Evolutionary conservation across 2,888 invertebrate species (phyloP).

Genomic region (Hylaea fasciaria): DNA sequence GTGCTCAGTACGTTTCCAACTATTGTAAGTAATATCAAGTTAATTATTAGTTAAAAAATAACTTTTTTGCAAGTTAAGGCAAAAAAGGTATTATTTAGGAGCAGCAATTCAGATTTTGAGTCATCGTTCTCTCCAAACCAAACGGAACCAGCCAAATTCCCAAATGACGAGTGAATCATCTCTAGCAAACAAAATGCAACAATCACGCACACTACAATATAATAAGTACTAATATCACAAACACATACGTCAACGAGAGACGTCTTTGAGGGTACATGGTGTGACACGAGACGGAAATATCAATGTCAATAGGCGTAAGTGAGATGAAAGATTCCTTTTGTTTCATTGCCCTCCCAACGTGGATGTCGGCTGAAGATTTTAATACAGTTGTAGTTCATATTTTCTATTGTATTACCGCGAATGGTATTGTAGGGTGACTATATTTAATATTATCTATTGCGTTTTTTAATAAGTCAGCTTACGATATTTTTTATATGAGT

Average conservation of each 20-base stretch:
- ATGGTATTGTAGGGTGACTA: conserved; percentile 38
- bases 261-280: conserved; percentile 75
- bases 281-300: conserved; percentile 67
- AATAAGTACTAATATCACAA: conserved; percentile 61
- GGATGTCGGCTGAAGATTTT: conserved; percentile 72
- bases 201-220: conserved; percentile 54
- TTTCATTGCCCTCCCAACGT: conserved; percentile 79
- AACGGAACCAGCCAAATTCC: conserved; percentile 5
- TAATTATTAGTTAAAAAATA: too few species aligned
- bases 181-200: conserved; percentile 56
- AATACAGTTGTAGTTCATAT: conserved; percentile 79
- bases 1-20: too few species aligned
- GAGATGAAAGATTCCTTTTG: conserved; percentile 72
- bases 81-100: too few species aligned
- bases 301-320: conserved; percentile 54
- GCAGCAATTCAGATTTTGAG: neutral
- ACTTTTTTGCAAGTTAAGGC: too few species aligned
- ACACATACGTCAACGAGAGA: conserved; percentile 70
- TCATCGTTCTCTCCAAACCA: neutral
- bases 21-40: too few species aligned
- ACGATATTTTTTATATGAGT: too few species aligned
- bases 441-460: conserved; percentile 1
- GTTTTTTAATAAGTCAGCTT: neutral
- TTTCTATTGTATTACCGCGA: conserved; percentile 52
- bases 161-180: conserved; percentile 53